Conservation (phyloP, 2,888 invertebrate species). For the Mythimna loreyi region DNA sequence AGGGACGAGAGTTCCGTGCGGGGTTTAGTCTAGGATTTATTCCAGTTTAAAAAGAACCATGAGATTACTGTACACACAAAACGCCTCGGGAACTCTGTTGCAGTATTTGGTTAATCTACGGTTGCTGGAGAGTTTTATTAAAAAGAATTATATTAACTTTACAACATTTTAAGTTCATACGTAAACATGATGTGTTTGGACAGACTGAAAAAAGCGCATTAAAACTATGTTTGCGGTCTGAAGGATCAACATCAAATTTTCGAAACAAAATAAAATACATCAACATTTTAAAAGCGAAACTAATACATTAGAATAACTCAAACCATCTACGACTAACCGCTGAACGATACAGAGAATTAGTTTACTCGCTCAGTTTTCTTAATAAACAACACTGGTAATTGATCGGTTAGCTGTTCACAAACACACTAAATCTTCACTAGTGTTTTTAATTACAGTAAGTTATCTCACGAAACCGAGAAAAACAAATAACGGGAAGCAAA, state of each 20-base stretch:
- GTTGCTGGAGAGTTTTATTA: conserved; percentile 28
- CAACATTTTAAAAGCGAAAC: conserved; percentile 16
- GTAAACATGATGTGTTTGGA: not conserved
- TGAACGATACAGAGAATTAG: conserved; percentile 49
- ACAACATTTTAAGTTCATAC: conserved; percentile 25
- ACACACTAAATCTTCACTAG: conserved; percentile 57
- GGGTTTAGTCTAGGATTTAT: conserved; percentile 42
- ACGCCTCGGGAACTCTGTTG: conserved; percentile 46
- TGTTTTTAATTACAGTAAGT: conserved; percentile 57
- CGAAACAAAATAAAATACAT: conserved; percentile 3
- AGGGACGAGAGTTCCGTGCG: conserved; percentile 36
- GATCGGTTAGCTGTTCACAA: conserved; percentile 55
- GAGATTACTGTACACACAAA: conserved; percentile 51
- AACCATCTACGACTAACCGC: conserved; percentile 23
- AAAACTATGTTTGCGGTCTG: not conserved
- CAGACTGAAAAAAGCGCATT: not conserved
- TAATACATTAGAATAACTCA: conserved; percentile 9
- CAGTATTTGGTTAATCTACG: conserved; percentile 43
- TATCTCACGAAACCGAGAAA: conserved; percentile 56
- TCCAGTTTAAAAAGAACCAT: conserved; percentile 52
- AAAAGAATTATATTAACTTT: conserved; percentile 18
- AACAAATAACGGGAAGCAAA: conserved; percentile 59
- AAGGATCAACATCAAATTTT: not conserved
- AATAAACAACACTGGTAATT: conserved; percentile 52
- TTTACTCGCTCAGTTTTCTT: conserved; percentile 45